These are phyloP conservation scores for Drosophila buzzatii DNA, from an alignment of 2,888 invertebrate genomes.

Conservation along the genomic window DNA sequence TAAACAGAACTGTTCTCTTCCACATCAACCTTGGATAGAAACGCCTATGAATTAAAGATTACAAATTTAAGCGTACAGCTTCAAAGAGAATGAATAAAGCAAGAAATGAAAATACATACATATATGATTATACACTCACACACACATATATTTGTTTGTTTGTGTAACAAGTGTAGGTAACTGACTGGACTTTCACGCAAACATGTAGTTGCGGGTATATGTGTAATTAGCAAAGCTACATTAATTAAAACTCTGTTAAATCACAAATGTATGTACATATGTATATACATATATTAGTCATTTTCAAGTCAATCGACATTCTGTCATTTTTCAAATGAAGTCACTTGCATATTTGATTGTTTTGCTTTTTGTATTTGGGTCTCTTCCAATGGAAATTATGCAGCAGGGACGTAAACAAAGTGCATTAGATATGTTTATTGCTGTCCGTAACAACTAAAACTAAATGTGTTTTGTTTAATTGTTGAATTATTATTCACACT, in stretches of 20 bases:
- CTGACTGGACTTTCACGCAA: slow-evolving; percentile 27
- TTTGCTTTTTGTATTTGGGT: slow-evolving; percentile 46
- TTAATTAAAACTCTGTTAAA: slow-evolving; percentile 3
- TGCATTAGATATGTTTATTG: slow-evolving; percentile 32
- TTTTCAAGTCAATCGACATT: slow-evolving; percentile 4
- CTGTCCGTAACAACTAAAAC: slow-evolving; percentile 1
- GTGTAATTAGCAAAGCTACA: slow-evolving; percentile 4
- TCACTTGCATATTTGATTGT: slow-evolving; percentile 57
- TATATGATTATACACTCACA: not conserved
- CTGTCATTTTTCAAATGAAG: slow-evolving; percentile 32
- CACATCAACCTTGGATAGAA: slow-evolving; percentile 20
- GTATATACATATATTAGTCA: slow-evolving; percentile 1
- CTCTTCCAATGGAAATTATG: slow-evolving; percentile 49
- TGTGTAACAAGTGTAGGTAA: slow-evolving; percentile 46
- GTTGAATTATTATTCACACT: slow-evolving; percentile 25
- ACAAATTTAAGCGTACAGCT: not conserved
- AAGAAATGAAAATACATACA: not conserved
- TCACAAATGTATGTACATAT: not conserved
- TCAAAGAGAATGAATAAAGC: not conserved
- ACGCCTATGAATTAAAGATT: slow-evolving; percentile 11
- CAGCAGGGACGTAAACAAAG: slow-evolving; percentile 52
- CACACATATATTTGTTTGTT: slow-evolving; percentile 8
- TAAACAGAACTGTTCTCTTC: slow-evolving; percentile 6
- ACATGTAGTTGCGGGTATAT: slow-evolving; percentile 4
- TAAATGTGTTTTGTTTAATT: slow-evolving; percentile 13